A percentile compares a stretch with the other conserved stretches of the same genome.
These are phyloP conservation scores for Anoplophora glabripennis DNA, from an alignment of 1,140 invertebrate species.

Conservation along the genomic window DNA sequence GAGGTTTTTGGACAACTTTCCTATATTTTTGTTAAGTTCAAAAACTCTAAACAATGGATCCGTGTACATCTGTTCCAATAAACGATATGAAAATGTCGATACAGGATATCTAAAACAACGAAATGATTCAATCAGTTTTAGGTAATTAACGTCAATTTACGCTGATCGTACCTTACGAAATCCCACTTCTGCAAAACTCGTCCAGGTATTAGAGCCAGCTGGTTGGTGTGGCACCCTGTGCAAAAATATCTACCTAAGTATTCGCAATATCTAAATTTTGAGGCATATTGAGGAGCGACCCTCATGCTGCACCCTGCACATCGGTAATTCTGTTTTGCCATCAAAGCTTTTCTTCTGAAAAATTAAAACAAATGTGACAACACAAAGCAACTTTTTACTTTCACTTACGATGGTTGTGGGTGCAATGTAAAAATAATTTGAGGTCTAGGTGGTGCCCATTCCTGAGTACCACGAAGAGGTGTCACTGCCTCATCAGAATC, in stretches of 20 bases:
- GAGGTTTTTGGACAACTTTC: constrained; percentile 61
- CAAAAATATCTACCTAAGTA: constrained; percentile 88
- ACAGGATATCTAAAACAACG: constrained; percentile 65
- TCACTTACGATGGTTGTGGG: constrained; percentile 63
- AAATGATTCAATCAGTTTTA: neutral
- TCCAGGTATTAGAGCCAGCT: constrained; percentile 73
- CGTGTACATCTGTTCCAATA: constrained; percentile 72
- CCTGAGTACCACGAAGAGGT: constrained; percentile 67
- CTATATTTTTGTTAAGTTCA: constrained; percentile 68
- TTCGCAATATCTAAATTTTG: constrained; percentile 76
- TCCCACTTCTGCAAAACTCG: constrained; percentile 74
- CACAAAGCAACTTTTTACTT: constrained; percentile 1
- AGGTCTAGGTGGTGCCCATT: constrained; percentile 82
- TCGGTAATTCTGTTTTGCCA: constrained; percentile 76
- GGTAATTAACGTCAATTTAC: neutral
- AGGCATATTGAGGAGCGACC: constrained; percentile 68
- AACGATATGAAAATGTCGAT: constrained; percentile 75
- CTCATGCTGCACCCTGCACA: constrained; percentile 86
- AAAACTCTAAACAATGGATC: constrained; percentile 79
- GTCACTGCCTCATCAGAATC: constrained; percentile 51
- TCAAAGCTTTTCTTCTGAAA: constrained; percentile 60
- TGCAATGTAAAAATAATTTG: constrained; percentile 84
- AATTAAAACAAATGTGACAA: neutral
- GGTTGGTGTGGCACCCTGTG: constrained; percentile 81
- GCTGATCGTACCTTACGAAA: constrained; percentile 57